Base-by-base conservation (phyloP, 2,888 invertebrate genomes). In the Pasiphila rectangulata region DNA sequence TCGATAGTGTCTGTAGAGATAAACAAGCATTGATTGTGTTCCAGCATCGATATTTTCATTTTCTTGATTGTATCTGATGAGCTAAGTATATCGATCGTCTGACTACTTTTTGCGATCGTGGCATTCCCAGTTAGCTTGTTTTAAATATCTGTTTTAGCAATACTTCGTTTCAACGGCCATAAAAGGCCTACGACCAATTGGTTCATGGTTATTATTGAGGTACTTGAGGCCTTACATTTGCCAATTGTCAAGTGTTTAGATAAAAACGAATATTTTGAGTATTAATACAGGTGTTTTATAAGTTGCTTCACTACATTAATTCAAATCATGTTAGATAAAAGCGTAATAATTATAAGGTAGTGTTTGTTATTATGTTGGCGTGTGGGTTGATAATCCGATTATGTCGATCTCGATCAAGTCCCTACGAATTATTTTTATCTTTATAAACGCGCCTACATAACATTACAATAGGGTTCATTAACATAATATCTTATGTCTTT, bases 161-260 rank as follows among this genome's bases (percentile, higher is more conserved):
- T 39, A 50, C 47, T 51, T 54, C 56, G 51, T 56, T 57, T 46
- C 53, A 20, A 48, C 36, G 51, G 44, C 43, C 41, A 30, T 49
- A 45, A 41, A 49, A 41, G 49, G 49, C 21, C 32, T 10, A 36
- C 16, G 30, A 36, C 21, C 40, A 43, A 49, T 49, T 45, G 32
- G 49, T 45, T 41, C 49, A 49, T 49, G 44, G 49, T 36, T 45
- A 30, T 40, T 45, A 40, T 40, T 43, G 44, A 44, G 40, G 15
- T 23, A 17, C 24, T 17, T 44, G 17, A 24, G 34, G 30, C 35
- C 30, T 34, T 47, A 24, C 16, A 47, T 27, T 38, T 17, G 25
- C 38, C 38, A 36, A 29, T 48, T 39, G 27, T 24, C 23, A 35
- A 39, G 32, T 41, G 23, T 45, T 9, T 34, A n/a, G 15, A 27